Conservation (phyloP, 2,797 vertebrate genomes). For the Ptychadena robeensis region DNA sequence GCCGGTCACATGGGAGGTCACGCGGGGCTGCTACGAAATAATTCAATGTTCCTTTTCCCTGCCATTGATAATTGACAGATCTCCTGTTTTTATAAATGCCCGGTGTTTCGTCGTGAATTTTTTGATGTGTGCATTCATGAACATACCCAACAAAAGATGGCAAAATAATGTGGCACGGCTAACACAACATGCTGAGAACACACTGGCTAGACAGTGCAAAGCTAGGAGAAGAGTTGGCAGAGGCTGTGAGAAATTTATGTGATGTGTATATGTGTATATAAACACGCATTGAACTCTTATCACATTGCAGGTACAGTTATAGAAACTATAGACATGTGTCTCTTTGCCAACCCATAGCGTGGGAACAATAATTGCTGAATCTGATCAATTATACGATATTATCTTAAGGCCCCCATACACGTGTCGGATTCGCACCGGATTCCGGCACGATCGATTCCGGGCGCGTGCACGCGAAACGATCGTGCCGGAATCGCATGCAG, state of each 20-base stretch:
- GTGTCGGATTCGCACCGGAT: too few species aligned
- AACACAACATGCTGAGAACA: slow-evolving; percentile 50
- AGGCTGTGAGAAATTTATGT: slow-evolving; percentile 22
- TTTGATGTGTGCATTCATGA: slow-evolving; percentile 45
- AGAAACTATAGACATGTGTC: neutral
- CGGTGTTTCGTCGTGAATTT: slow-evolving; percentile 21
- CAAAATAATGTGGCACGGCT: slow-evolving; percentile 48
- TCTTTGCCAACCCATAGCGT: too few species aligned
- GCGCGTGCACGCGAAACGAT: too few species aligned
- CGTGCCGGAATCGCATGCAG: too few species aligned
- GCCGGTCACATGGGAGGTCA: neutral
- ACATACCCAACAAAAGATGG: slow-evolving; percentile 53
- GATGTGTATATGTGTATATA: neutral
- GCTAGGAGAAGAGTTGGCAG: slow-evolving; percentile 37
- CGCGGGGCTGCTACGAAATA: slow-evolving; percentile 1
- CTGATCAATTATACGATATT: too few species aligned
- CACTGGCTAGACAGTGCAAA: slow-evolving; percentile 47
- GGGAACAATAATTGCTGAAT: too few species aligned
- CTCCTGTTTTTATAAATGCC: slow-evolving; percentile 46
- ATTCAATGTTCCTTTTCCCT: slow-evolving; percentile 22
- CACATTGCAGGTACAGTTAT: neutral
- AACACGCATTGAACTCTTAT: neutral
- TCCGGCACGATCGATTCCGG: too few species aligned
- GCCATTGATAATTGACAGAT: slow-evolving; percentile 31
- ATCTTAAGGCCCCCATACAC: too few species aligned